phyloP scores from a whole-genome alignment of 2,888 invertebrate species.

The Thymelicus sylvestris region DNA sequence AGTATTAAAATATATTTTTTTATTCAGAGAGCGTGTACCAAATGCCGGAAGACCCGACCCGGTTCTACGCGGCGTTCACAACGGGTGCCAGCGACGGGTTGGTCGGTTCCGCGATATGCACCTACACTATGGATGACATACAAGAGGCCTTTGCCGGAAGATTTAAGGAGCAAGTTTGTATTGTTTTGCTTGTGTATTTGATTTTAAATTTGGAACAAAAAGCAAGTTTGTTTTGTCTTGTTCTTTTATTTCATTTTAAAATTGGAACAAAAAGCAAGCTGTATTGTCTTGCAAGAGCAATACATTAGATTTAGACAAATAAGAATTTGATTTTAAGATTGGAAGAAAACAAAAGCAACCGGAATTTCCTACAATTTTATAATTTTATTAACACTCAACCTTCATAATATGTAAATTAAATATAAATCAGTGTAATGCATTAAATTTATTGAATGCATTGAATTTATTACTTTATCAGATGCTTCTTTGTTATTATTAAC shows the following conservation, averaged over 20 bases:
- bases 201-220: background rate
- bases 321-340: background rate
- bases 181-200: conserved; percentile 3
- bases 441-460: too few relatives aligned
- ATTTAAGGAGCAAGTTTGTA: conserved; percentile 86
- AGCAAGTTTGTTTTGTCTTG: too few relatives aligned
- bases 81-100: conserved; percentile 88
- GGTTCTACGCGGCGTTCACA: conserved; percentile 88
- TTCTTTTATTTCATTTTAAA: background rate
- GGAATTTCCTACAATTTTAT: background rate
- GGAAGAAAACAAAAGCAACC: conserved; percentile 3
- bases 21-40: conserved; percentile 87
- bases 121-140: conserved; percentile 87
- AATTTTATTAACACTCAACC: background rate
- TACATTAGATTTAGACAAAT: too few relatives aligned
- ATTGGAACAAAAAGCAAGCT: too few relatives aligned
- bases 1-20: conserved; percentile 41
- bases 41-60: conserved; percentile 85
- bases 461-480: too few relatives aligned
- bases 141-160: conserved; percentile 87
- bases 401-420: background rate
- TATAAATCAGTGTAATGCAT: too few relatives aligned
- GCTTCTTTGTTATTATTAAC: too few relatives aligned
- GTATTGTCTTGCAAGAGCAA: too few relatives aligned
- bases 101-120: conserved; percentile 89